These are phyloP conservation scores for Drosophila yakuba DNA, from an alignment of 1,140 invertebrate species.

Conservation along the genomic window DNA sequence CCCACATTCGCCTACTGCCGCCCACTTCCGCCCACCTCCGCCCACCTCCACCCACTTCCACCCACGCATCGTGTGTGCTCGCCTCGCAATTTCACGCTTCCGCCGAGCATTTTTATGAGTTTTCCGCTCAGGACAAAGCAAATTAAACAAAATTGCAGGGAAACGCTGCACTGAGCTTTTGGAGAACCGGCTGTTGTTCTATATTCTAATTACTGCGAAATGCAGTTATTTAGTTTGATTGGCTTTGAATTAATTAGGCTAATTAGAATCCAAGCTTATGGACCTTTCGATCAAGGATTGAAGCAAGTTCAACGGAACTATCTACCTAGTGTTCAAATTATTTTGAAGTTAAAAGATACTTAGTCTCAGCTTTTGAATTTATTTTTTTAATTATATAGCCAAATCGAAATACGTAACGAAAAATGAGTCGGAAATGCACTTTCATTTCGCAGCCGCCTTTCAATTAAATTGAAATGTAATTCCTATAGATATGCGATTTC, in stretches of 20 bases:
- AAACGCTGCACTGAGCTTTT: neutral
- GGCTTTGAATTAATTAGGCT: neutral
- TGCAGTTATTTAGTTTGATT: neutral
- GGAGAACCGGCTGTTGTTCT: neutral
- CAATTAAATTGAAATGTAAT: slow-evolving; percentile 48
- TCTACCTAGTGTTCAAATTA: too few species aligned
- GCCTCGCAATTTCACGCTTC: slow-evolving; percentile 43
- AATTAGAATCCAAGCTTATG: neutral
- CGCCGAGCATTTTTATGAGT: slow-evolving; percentile 57
- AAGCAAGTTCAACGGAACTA: too few species aligned
- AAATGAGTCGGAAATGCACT: neutral
- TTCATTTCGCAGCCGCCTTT: slow-evolving; percentile 17
- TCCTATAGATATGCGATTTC: neutral
- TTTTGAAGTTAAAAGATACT: too few species aligned
- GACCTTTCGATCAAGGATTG: neutral
- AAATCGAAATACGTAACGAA: too few species aligned
- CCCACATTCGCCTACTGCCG: neutral
- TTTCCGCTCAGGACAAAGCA: slow-evolving; percentile 8
- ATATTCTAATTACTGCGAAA: slow-evolving; percentile 12
- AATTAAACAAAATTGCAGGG: neutral
- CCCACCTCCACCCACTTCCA: neutral
- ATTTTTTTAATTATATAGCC: too few species aligned
- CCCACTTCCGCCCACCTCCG: neutral
- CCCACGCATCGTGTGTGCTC: slow-evolving; percentile 25
- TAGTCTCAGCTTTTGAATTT: too few species aligned